Percentiles rank a stretch among this genome's conserved stretches.
Evolutionary conservation across 2,888 invertebrate genomes (phyloP).

Genomic region (Hoplodrina ambigua): DNA sequence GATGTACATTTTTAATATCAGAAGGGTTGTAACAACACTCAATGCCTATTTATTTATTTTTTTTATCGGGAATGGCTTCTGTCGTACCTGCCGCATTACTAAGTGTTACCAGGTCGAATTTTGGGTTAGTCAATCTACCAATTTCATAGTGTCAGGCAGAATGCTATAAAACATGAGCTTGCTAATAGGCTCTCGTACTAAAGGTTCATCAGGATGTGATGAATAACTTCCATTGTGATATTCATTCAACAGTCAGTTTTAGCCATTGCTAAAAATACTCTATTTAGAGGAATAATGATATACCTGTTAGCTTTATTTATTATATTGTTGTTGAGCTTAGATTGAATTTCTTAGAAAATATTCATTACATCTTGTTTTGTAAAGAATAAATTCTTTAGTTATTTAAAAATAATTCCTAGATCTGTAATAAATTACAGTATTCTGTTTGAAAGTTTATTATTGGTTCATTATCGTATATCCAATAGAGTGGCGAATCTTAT

Average conservation of each 20-base stretch:
- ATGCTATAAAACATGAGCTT: too few relatives aligned
- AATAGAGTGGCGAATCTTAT: neutral
- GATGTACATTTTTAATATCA: too few relatives aligned
- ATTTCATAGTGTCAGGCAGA: neutral
- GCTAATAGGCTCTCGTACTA: neutral
- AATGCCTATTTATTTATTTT: too few relatives aligned
- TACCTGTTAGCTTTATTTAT: constrained; percentile 70
- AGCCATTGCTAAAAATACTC: constrained; percentile 45
- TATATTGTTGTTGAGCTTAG: constrained; percentile 63
- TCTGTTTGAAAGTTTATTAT: constrained; percentile 74
- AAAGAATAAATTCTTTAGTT: constrained; percentile 78
- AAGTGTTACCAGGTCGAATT: too few relatives aligned
- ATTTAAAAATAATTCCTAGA: constrained; percentile 80
- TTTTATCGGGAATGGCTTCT: too few relatives aligned
- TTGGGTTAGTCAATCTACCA: neutral
- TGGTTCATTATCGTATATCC: constrained; percentile 1
- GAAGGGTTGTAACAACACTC: too few relatives aligned
- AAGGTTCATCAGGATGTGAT: constrained; percentile 63
- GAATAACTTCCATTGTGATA: constrained; percentile 57
- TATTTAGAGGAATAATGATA: constrained; percentile 46
- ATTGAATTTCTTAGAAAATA: constrained; percentile 62
- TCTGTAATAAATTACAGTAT: constrained; percentile 90
- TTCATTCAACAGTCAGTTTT: constrained; percentile 67
- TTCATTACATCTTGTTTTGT: constrained; percentile 74
- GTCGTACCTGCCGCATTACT: too few relatives aligned